A percentile compares a stretch with the other conserved stretches of the same genome.
phyloP scores from a whole-genome alignment of 2,888 invertebrate species.

The Arge pagana region DNA sequence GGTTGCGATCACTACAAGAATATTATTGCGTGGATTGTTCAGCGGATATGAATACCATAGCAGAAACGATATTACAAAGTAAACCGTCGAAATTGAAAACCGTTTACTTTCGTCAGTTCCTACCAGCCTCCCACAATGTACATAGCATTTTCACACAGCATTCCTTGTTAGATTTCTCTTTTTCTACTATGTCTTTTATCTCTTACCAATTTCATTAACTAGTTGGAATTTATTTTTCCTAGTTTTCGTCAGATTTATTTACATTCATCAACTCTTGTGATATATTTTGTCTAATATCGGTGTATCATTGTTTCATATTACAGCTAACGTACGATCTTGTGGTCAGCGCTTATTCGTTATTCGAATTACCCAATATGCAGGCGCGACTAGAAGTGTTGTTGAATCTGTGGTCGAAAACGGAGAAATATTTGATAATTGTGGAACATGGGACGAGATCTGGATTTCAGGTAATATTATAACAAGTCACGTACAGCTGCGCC shows the following conservation, averaged over 20 bases:
- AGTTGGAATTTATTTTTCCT: too few relatives aligned
- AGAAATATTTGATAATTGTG: constrained; percentile 78
- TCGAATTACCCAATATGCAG: constrained; percentile 75
- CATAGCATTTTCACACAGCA: too few relatives aligned
- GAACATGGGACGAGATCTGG: constrained; percentile 86
- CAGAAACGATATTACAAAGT: constrained; percentile 71
- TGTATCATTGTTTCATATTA: constrained; percentile 36
- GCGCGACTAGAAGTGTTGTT: constrained; percentile 71
- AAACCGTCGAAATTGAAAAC: constrained; percentile 65
- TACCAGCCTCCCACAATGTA: constrained; percentile 69
- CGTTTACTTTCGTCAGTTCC: constrained; percentile 78
- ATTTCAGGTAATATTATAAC: constrained; percentile 63
- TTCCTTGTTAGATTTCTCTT: too few relatives aligned
- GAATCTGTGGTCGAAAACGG: constrained; percentile 86
- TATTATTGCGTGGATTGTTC: constrained; percentile 87
- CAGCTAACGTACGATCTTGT: constrained; percentile 78
- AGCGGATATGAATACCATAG: constrained; percentile 79
- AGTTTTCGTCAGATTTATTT: too few relatives aligned
- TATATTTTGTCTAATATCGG: too few relatives aligned
- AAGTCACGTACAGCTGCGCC: too few relatives aligned
- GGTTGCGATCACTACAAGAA: constrained; percentile 76
- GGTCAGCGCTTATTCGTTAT: constrained; percentile 76
- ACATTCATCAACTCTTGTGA: too few relatives aligned
- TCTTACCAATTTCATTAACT: too few relatives aligned
- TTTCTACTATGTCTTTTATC: too few relatives aligned